Evolutionary conservation across 2,888 invertebrate genomes (phyloP), one percentile per base, ranked within the genome.

Genomic region (Rhamnusium bicolor): DNA sequence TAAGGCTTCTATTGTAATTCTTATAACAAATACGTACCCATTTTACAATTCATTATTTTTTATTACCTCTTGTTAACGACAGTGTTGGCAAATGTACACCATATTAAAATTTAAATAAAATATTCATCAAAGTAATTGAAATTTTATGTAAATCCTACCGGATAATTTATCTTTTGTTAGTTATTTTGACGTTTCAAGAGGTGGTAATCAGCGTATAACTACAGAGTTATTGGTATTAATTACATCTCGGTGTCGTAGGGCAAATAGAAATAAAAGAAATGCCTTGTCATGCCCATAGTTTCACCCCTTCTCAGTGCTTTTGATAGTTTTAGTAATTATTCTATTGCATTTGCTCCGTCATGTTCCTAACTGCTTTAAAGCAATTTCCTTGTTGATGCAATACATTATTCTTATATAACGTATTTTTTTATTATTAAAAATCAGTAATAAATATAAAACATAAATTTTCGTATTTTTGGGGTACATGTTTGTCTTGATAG

Each of bases 161-260:
- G 27, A 12, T 24, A 69, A 69, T 69, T 61, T 54, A 69, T 69
- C 69, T 69, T 67, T 62, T 16, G 24, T 62, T 62, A 62, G 69
- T 62, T 69, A 69, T 69, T 69, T 60, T 69, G 69, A 69, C 69
- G 54, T 54, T 19, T 51, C 16, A 19, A 54, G 54, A 32, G 54
- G 61, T 53, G 61, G 62, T 69, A 69, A 69, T 62, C 61, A 46
- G 69, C 54, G 62, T 62, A 46, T 69, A 69, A 69, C 61, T 46
- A 54, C 40, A 62, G 46, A 69, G 69, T 69, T 69, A 69, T 69
- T 69, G 62, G 53, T 62, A 69, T 69, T 69, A 69, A 69, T 69
- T 69, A 54, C 54, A n/a, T 56, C 56, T 56, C 16, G 66, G 66
- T 67, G 66, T 67, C 66, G 51, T 46, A 53, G 65, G 53, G 46